Conservation (phyloP, 1,140 invertebrate species). For the Agrilus planipennis region DNA sequence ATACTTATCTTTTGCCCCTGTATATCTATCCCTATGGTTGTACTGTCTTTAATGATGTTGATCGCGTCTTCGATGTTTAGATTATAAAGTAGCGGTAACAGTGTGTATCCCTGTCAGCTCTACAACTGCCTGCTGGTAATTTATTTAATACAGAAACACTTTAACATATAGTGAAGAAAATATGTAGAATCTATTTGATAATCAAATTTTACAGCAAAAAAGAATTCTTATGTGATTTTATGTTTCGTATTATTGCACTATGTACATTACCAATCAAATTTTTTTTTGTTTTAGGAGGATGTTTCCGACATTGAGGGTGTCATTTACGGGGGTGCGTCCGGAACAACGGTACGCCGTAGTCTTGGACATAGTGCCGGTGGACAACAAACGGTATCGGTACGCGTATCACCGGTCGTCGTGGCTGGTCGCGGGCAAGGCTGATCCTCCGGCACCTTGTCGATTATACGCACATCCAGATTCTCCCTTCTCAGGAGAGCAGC, state of each 20-base stretch:
- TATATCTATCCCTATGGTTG: too few relatives aligned
- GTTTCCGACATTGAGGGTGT: constrained; percentile 93
- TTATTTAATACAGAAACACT: too few relatives aligned
- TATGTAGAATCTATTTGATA: too few relatives aligned
- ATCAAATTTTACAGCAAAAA: too few relatives aligned
- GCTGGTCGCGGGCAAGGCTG: constrained; percentile 96
- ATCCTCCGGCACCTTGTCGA: constrained; percentile 85
- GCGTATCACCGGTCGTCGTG: constrained; percentile 98
- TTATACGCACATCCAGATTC: constrained; percentile 97
- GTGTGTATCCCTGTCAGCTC: too few relatives aligned
- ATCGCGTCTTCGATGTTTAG: too few relatives aligned
- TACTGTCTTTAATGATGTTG: too few relatives aligned
- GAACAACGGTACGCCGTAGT: constrained; percentile 73
- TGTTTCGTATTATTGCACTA: neutral
- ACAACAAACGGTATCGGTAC: constrained; percentile 96
- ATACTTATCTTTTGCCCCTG: too few relatives aligned
- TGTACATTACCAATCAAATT: constrained; percentile 11
- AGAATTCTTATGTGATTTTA: too few relatives aligned
- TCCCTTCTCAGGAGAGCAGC: constrained; percentile 91
- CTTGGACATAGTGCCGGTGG: constrained; percentile 93
- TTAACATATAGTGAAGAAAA: too few relatives aligned
- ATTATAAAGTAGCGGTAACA: too few relatives aligned
- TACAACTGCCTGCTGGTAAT: too few relatives aligned
- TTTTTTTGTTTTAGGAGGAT: constrained; percentile 69
- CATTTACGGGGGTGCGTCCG: constrained; percentile 64